Conservation (phyloP, 2,797 vertebrate species). For the Triplophysa yarkandensis region DNA sequence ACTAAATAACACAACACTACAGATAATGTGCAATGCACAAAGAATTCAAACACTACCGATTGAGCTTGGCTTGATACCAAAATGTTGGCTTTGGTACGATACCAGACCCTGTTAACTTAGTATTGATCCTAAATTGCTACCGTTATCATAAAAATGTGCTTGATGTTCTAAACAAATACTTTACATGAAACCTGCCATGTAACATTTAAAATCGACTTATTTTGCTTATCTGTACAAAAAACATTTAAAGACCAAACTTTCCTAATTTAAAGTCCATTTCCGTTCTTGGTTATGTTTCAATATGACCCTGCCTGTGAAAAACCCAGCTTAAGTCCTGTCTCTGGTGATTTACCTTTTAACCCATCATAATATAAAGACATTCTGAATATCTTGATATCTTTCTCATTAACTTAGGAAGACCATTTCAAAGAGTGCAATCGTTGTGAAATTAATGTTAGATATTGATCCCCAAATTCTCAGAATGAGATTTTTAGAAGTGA, state of each 20-base stretch:
- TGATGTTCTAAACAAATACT: neutral
- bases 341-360: neutral
- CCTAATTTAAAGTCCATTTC: neutral
- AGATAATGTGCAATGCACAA: neutral
- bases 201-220: too few species aligned
- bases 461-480: neutral
- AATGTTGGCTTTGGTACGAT: constrained; percentile 5
- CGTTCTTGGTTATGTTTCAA: neutral
- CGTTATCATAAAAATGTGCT: constrained; percentile 9
- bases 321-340: neutral
- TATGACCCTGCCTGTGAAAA: neutral
- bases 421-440: neutral
- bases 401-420: neutral
- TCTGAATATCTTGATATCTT: neutral
- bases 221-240: too few species aligned
- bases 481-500: too few species aligned
- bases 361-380: neutral
- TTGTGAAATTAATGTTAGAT: neutral
- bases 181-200: neutral
- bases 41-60: constrained; percentile 13
- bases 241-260: neutral
- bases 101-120: constrained; percentile 6
- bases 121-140: neutral
- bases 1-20: neutral
- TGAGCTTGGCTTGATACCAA: neutral